phyloP scores from a whole-genome alignment of 1,140 invertebrate species.

The Pogonomyrmex barbatus region DNA sequence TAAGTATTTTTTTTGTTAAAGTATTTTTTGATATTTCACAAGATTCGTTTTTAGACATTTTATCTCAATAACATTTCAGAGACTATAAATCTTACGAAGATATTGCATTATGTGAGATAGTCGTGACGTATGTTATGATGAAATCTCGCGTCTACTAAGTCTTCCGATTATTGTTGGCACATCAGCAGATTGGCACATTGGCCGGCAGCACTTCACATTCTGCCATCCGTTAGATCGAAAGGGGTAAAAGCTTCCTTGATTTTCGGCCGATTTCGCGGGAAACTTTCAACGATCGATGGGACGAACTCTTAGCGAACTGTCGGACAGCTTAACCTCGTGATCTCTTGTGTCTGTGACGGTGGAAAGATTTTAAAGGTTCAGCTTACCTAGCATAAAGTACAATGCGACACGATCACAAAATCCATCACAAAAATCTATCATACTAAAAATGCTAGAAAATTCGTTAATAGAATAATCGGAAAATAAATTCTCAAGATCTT shows the following conservation, averaged over 20 bases:
- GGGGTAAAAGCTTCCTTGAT: conserved; percentile 57
- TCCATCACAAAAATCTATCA: background rate
- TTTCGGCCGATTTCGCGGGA: conserved; percentile 50
- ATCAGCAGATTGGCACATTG: background rate
- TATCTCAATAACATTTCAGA: background rate
- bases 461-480: background rate
- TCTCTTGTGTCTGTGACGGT: conserved; percentile 10
- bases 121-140: conserved; percentile 20
- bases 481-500: background rate
- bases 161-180: conserved; percentile 36
- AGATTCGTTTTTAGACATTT: background rate
- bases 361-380: conserved; percentile 17
- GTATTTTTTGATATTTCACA: background rate
- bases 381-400: conserved; percentile 20
- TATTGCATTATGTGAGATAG: background rate
- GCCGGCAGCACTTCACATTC: conserved; percentile 16
- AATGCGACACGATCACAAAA: background rate
- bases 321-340: conserved; percentile 50
- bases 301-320: conserved; percentile 41
- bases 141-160: conserved; percentile 32
- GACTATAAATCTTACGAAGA: background rate
- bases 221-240: conserved; percentile 34
- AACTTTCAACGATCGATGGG: conserved; percentile 54
- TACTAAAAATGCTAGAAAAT: background rate
- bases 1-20: background rate